Evolutionary conservation across 2,797 vertebrate genomes (phyloP).

Genomic region (Calcarius lapponicus): DNA sequence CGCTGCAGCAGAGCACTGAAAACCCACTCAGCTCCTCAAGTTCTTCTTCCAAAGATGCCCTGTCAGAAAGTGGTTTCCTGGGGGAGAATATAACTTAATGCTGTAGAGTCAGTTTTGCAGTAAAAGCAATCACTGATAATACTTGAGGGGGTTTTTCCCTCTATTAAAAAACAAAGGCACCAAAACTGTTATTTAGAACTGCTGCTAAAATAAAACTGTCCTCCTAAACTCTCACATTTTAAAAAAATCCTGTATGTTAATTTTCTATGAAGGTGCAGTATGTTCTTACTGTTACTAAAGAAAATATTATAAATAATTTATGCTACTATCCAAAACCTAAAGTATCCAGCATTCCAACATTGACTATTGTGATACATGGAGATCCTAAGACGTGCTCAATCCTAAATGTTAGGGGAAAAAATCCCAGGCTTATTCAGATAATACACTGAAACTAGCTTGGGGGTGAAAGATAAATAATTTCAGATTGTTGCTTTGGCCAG

Average conservation of each 20-base stretch:
- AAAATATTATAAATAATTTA: not conserved
- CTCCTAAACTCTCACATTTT: not conserved
- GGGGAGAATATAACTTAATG: not conserved
- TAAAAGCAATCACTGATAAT: not conserved
- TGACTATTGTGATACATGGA: not conserved
- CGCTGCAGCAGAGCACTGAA: not conserved
- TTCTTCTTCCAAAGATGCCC: not conserved
- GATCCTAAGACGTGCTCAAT: not conserved
- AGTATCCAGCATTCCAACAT: not conserved
- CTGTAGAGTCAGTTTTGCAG: not conserved
- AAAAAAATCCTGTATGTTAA: not conserved
- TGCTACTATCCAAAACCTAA: not conserved
- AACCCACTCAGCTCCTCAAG: not conserved
- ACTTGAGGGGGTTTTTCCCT: accelerated
- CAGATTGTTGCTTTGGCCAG: not conserved
- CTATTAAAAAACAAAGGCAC: not conserved
- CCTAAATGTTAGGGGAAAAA: not conserved
- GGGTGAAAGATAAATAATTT: not conserved
- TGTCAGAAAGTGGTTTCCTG: not conserved
- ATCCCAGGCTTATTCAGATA: not conserved
- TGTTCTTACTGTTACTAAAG: not conserved
- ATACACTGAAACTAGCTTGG: not conserved
- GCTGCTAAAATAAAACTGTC: not conserved
- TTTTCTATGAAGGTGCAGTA: not conserved
- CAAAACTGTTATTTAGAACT: not conserved